Percentiles rank a stretch among this genome's conserved stretches.
phyloP scores from a whole-genome alignment of 1,140 invertebrate species.

The Pseudomyrmex sp. region DNA sequence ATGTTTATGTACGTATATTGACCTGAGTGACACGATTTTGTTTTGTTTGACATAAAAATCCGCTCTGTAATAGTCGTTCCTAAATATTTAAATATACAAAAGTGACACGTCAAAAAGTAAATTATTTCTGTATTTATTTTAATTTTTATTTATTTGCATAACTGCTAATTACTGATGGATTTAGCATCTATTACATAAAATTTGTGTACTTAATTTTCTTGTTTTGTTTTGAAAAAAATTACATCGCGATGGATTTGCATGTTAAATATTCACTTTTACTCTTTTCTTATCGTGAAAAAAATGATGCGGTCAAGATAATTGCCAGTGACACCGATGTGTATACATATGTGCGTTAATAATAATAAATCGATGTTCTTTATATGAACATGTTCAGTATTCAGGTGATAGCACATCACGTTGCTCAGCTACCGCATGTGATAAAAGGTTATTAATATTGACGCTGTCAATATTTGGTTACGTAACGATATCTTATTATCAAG shows the following conservation, averaged over 20 bases:
- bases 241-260: not conserved
- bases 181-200: not conserved
- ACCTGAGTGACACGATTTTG: not conserved
- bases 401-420: not conserved
- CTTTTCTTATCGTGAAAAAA: not conserved
- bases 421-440: slow-evolving; percentile 27
- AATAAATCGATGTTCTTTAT: slow-evolving; percentile 41
- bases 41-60: not conserved
- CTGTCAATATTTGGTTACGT: slow-evolving; percentile 36
- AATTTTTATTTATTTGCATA: not conserved
- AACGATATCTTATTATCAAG: slow-evolving; percentile 21
- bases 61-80: not conserved
- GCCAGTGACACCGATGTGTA: slow-evolving; percentile 37
- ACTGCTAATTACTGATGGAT: too few species aligned
- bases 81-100: slow-evolving; percentile 3
- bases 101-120: not conserved
- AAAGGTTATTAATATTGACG: slow-evolving; percentile 52
- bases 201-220: not conserved
- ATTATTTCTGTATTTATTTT: not conserved
- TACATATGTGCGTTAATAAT: slow-evolving; percentile 17
- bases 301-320: slow-evolving; percentile 22
- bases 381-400: slow-evolving; percentile 27
- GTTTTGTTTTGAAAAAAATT: not conserved
- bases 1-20: not conserved
- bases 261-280: slow-evolving; percentile 26